phyloP scores from a whole-genome alignment of 2,888 invertebrate genomes.

The Odiellus spinosus region DNA sequence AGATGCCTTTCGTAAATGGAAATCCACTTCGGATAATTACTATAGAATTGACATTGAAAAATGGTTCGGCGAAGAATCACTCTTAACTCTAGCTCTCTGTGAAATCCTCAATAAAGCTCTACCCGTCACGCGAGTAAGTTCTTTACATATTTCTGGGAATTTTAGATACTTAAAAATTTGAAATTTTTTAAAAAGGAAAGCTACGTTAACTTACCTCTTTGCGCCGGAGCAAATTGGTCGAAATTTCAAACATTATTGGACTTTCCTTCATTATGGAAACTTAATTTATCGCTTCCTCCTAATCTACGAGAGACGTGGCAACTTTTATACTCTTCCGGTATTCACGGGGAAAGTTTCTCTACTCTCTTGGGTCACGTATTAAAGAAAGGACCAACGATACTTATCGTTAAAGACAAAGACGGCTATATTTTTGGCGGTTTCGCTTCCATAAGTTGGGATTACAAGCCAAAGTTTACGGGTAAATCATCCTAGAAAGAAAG shows the following conservation, averaged over 20 bases:
- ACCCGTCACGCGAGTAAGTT: too few species aligned
- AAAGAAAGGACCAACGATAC: constrained; percentile 41
- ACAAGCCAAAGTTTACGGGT: constrained; percentile 61
- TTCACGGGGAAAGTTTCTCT: constrained; percentile 67
- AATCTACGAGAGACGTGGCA: constrained; percentile 64
- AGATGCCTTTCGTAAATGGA: too few species aligned
- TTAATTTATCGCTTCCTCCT: constrained; percentile 60
- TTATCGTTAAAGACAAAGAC: constrained; percentile 56
- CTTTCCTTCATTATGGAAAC: constrained; percentile 25
- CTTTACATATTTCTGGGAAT: too few species aligned
- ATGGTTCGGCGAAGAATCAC: too few species aligned
- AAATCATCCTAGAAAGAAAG: constrained; percentile 8
- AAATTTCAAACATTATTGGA: constrained; percentile 23
- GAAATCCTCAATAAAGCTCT: too few species aligned
- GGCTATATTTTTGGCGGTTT: constrained; percentile 81
- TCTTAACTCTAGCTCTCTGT: too few species aligned
- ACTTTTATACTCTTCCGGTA: constrained; percentile 67
- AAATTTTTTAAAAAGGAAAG: too few species aligned
- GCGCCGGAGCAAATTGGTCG: constrained; percentile 21
- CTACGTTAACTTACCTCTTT: constrained; percentile 1
- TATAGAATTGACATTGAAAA: too few species aligned
- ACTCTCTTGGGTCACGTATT: constrained; percentile 33
- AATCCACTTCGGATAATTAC: too few species aligned
- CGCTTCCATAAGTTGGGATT: constrained; percentile 58
- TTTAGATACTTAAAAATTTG: too few species aligned